Percentiles rank a stretch among this genome's conserved stretches.
phyloP scores from a whole-genome alignment of 2,113 vertebrate species.

The Notarius quadriscutis region DNA sequence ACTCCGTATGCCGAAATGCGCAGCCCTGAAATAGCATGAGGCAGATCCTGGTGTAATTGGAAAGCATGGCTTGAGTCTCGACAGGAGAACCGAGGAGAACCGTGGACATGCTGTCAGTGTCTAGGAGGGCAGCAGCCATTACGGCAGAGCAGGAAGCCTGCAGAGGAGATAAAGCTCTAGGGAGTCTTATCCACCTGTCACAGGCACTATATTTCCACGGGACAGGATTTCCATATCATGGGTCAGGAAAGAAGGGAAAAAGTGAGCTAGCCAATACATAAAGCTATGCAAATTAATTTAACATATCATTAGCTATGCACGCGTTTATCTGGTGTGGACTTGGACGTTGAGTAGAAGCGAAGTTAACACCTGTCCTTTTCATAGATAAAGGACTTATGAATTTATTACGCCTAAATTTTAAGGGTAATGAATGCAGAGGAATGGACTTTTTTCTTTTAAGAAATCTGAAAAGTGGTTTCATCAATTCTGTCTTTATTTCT shows the following conservation, averaged over 20 bases:
- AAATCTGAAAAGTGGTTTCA: no score
- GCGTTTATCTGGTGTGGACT: not conserved
- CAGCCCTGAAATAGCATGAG: slow-evolving; percentile 18
- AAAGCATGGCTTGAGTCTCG: slow-evolving; percentile 9
- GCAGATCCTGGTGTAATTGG: slow-evolving; percentile 34
- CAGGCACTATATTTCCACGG: slow-evolving; percentile 8
- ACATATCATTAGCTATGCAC: not conserved
- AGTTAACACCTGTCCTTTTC: not conserved
- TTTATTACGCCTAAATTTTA: not conserved
- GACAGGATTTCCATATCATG: slow-evolving; percentile 13
- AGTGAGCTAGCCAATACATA: slow-evolving; percentile 5
- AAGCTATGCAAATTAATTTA: slow-evolving; percentile 1
- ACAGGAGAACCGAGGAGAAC: slow-evolving; percentile 22
- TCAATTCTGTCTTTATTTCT: no score
- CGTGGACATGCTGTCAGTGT: slow-evolving; percentile 37
- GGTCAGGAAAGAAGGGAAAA: not conserved
- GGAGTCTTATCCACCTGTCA: slow-evolving; percentile 28
- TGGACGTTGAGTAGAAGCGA: not conserved
- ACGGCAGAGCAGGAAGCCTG: slow-evolving; percentile 20
- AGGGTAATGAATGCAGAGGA: not conserved
- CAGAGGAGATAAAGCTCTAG: slow-evolving; percentile 30
- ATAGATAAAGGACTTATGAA: not conserved
- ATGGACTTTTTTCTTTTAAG: not conserved
- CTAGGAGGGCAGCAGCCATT: slow-evolving; percentile 26
- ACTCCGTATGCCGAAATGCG: slow-evolving; percentile 31